These are phyloP conservation scores for Gnathonemus echidnorhynchus DNA, from an alignment of 2,113 vertebrate genomes.

Conservation along the genomic window DNA sequence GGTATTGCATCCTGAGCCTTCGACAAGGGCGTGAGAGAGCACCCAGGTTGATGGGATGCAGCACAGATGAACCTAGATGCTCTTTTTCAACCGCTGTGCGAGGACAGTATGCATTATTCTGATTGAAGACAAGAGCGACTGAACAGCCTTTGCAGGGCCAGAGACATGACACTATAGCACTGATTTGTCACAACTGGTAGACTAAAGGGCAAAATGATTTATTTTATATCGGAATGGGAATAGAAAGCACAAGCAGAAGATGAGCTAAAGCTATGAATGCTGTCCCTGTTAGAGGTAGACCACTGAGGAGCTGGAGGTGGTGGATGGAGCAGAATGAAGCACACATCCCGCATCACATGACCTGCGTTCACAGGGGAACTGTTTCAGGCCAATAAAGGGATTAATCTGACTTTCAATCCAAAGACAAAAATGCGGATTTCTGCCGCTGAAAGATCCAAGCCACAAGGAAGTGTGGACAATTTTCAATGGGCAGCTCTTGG, in stretches of 20 bases:
- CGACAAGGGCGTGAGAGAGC: not conserved
- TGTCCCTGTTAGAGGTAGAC: slow-evolving; percentile 40
- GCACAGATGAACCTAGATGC: slow-evolving; percentile 18
- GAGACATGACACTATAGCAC: slow-evolving; percentile 21
- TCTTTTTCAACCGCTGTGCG: slow-evolving; percentile 12
- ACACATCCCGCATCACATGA: slow-evolving; percentile 56
- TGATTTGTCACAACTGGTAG: slow-evolving; percentile 18
- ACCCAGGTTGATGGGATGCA: not conserved
- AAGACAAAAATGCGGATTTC: slow-evolving; percentile 59
- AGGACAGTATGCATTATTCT: slow-evolving; percentile 30
- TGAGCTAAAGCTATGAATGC: slow-evolving; percentile 11
- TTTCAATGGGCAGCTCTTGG: slow-evolving; percentile 38
- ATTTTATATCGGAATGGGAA: not conserved
- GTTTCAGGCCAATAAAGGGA: slow-evolving; percentile 64
- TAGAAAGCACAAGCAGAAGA: not conserved
- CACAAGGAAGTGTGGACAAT: slow-evolving; percentile 44
- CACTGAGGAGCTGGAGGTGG: not conserved
- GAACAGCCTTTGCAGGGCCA: not conserved
- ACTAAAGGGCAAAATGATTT: not conserved
- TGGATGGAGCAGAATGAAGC: slow-evolving; percentile 26
- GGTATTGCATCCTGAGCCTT: not conserved
- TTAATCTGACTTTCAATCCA: slow-evolving; percentile 69
- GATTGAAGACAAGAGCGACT: slow-evolving; percentile 34
- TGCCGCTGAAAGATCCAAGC: slow-evolving; percentile 51
- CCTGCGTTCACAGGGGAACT: slow-evolving; percentile 58